Evolutionary conservation across 1,140 invertebrate genomes (phyloP).

Genomic region (Frieseomelitta varia): DNA sequence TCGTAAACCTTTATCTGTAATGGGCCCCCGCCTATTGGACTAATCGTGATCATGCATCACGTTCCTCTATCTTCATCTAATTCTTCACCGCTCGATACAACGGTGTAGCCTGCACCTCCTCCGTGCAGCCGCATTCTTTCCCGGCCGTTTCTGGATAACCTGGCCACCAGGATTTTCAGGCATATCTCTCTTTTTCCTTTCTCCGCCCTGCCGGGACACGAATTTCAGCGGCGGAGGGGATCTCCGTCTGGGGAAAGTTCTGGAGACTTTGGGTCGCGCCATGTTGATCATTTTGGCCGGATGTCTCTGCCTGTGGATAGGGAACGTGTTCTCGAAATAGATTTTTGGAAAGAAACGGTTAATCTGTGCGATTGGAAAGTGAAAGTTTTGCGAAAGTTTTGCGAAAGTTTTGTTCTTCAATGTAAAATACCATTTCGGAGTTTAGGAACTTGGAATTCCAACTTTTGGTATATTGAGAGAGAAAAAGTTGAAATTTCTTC

Average conservation of each 20-base stretch:
- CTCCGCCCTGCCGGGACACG: not conserved
- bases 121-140: slow-evolving; percentile 29
- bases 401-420: no score
- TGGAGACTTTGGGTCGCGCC: not conserved
- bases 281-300: not conserved
- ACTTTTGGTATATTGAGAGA: no score
- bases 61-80: slow-evolving; percentile 41
- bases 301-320: not conserved
- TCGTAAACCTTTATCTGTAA: slow-evolving; percentile 23
- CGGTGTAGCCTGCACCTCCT: not conserved
- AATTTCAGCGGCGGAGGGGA: not conserved
- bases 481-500: no score
- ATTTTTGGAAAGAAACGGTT: not conserved
- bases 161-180: not conserved
- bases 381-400: no score
- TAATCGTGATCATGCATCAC: slow-evolving; percentile 47
- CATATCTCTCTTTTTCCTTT: slow-evolving; percentile 15
- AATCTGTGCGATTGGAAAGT: not conserved
- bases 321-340: not conserved
- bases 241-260: slow-evolving; percentile 7
- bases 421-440: no score
- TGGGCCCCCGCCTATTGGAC: slow-evolving; percentile 28
- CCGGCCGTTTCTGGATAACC: not conserved
- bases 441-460: no score
- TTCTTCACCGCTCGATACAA: slow-evolving; percentile 8